Base-by-base conservation (phyloP, 2,888 invertebrate genomes). In the Bellardia pandia region DNA sequence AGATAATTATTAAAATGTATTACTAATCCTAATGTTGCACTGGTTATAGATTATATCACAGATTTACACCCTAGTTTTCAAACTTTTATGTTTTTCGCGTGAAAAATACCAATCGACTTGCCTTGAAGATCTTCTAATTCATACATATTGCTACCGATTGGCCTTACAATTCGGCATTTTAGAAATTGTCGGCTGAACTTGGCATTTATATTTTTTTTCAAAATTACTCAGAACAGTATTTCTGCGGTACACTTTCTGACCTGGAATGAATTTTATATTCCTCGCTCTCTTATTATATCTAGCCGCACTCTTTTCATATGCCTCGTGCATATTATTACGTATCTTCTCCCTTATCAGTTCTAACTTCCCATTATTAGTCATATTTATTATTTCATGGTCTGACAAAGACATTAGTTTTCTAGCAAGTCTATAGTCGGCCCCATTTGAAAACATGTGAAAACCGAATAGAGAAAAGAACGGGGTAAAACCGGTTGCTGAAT, bases 261-360 rank as follows among this genome's bases (percentile, higher is more conserved):
- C 71, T 0, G 71, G 53, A 0, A 37, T 3, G 9, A 62, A 69
- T 33, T 68, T 68, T 7, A 60, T n/a, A 30, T 5, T 58, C 4
- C 78, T 8, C 0, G 68, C 68, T 42, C 68, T 69, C 14, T 60
- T 69, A 40, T 79, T 79, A 13, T 71, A 79, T 30, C 71, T 60
- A n/a, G n/a, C 23, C 0, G 69, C 60, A 13, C 69, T 71, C n/a
- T 40, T 58, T n/a, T 60, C 16, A 23, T 71, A 71, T 2, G 78
- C 78, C 5, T 71, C 13, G 16, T 79, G 51, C 69, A 71, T 69
- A 62, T 71, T 79, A 2, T n/a, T n/a, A n/a, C n/a, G n/a, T n/a
- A n/a, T n/a, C n/a, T n/a, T n/a, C n/a, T n/a, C n/a, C n/a, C n/a
- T 40, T 13, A 60, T 37, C 1, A 71, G 2, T 13, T 69, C 45